Evolutionary conservation across 2,113 vertebrate species (phyloP), one percentile per base, ranked within the genome.

Genomic region (Erythrocercus mccallii): DNA sequence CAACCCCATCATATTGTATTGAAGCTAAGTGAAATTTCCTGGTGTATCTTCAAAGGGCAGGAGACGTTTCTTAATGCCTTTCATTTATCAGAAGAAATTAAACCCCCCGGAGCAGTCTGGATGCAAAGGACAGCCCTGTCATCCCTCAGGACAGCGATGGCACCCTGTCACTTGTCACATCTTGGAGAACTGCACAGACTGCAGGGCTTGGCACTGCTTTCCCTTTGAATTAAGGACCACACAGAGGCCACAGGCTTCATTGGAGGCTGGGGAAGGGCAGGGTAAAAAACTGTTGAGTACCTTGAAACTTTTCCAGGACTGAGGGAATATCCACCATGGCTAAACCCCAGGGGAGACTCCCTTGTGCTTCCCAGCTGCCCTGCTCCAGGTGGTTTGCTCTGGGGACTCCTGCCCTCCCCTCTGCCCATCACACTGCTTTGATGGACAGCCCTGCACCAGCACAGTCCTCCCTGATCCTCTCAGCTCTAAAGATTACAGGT

Each of bases 11-110:
- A 78, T 17, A 74, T 9, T 10, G 64, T 81, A 64, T 48, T 81
- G 73, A 64, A 51, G n/a, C 21, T 16, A 47, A 88, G 68, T 44
- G 79, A 83, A 81, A 78, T 93, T 86, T 83, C 88, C 74, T 73
- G 60, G 33, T 79, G 53, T 28, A 33, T 78, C 82, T 84, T 88
- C 71, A 91, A 96, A 94, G 92, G 79, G 68, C 92, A 96, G 81
- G 76, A 94, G 87, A 82, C 0, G 0, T 64, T 90, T 70, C 72
- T 62, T 90, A 71, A 83, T 81, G 93, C 37, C 71, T 82, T 81
- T 86, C 76, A 86, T 93, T 81, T 65, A 78, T 92, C 90, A 92
- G 79, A 60, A 81, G 56, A 79, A 80, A 88, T 77, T 25, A 76
- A 85, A 18, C 3, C 20, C 74, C 53, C 79, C 20, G 44, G 76